phyloP scores from a whole-genome alignment of 2,888 invertebrate genomes.

The Hedya salicella region DNA sequence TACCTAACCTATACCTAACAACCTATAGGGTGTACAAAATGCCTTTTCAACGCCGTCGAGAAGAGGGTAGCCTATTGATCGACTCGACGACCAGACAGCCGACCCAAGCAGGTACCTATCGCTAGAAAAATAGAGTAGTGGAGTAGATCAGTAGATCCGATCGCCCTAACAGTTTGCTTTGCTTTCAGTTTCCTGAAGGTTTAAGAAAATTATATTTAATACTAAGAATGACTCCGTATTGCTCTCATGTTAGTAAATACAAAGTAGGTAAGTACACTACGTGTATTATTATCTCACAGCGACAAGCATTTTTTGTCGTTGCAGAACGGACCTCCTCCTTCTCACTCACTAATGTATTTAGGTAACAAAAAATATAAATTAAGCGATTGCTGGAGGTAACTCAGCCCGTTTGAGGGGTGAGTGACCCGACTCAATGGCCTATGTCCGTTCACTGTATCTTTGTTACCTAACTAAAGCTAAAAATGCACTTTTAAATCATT shows the following conservation, averaged over 20 bases:
- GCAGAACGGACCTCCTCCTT: neutral
- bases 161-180: too few species aligned
- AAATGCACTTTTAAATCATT: slow-evolving; percentile 37
- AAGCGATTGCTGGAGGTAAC: slow-evolving; percentile 57
- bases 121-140: too few species aligned
- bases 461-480: slow-evolving; percentile 44
- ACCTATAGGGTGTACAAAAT: too few species aligned
- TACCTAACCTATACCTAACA: too few species aligned
- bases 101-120: too few species aligned
- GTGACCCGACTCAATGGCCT: slow-evolving; percentile 72
- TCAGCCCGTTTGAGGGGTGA: slow-evolving; percentile 70
- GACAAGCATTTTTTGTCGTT: slow-evolving; percentile 1
- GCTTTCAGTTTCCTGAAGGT: too few species aligned
- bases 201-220: too few species aligned
- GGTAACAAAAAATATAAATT: slow-evolving; percentile 43
- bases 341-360: slow-evolving; percentile 7
- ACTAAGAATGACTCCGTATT: too few species aligned
- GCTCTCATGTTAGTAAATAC: neutral
- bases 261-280: neutral
- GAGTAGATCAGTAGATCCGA: too few species aligned
- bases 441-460: slow-evolving; percentile 54
- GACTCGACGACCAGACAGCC: too few species aligned
- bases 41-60: too few species aligned
- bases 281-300: neutral
- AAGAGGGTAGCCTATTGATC: too few species aligned